Percentiles rank a stretch among this genome's conserved stretches.
phyloP scores from a whole-genome alignment of 2,797 vertebrate genomes.

The Channallabes apus region DNA sequence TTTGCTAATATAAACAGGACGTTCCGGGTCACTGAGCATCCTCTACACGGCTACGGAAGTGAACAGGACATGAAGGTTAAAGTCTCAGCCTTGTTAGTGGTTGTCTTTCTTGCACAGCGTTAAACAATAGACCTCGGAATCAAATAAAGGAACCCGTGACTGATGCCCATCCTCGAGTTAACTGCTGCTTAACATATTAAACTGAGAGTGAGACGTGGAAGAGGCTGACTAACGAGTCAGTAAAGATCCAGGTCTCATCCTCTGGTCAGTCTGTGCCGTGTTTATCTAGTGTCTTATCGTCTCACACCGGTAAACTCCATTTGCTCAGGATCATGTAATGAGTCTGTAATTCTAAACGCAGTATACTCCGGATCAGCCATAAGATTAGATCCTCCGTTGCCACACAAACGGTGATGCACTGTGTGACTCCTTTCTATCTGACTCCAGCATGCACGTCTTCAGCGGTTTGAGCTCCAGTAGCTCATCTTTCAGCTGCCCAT shows the following conservation, averaged over 20 bases:
- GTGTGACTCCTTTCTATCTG: too few relatives aligned
- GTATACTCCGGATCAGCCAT: not conserved
- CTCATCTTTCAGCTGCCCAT: too few relatives aligned
- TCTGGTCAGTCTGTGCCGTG: not conserved
- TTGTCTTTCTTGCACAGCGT: not conserved
- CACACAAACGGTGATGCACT: too few relatives aligned
- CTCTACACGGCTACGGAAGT: not conserved
- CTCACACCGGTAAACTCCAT: not conserved
- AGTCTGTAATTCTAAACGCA: not conserved
- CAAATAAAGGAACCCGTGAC: not conserved
- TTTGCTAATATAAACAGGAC: not conserved
- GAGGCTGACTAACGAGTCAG: not conserved
- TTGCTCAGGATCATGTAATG: not conserved
- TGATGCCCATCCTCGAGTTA: not conserved
- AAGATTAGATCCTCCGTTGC: too few relatives aligned
- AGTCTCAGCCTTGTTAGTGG: not conserved
- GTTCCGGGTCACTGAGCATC: not conserved
- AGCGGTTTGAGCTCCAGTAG: too few relatives aligned
- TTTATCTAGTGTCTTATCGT: not conserved
- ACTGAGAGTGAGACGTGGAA: not conserved
- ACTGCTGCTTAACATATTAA: not conserved
- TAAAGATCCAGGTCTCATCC: not conserved
- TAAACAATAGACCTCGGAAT: not conserved
- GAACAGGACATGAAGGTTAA: not conserved
- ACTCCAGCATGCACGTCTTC: too few relatives aligned